phyloP scores from a whole-genome alignment of 1,140 invertebrate genomes.

The Drosophila tristis region DNA sequence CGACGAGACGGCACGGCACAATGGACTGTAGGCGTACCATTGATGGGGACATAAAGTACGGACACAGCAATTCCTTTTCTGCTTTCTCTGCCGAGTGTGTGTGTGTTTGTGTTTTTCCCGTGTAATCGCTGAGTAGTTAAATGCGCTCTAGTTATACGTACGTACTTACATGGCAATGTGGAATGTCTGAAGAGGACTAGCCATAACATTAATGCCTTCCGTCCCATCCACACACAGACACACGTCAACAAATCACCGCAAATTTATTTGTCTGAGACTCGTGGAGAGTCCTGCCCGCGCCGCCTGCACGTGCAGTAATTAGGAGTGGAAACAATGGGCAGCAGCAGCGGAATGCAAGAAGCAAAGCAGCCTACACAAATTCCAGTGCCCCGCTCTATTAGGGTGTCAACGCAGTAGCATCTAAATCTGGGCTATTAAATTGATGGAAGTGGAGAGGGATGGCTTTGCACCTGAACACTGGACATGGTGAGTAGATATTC shows the following conservation, averaged over 20 bases:
- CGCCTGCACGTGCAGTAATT: slow-evolving; percentile 39
- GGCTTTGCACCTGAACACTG: too few species aligned
- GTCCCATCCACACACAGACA: slow-evolving; percentile 25
- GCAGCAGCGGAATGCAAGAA: too few species aligned
- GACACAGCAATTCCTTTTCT: slow-evolving; percentile 11
- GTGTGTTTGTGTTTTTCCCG: slow-evolving; percentile 17
- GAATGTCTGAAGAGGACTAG: slow-evolving; percentile 9
- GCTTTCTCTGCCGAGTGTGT: background rate
- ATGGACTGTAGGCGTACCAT: slow-evolving; percentile 37
- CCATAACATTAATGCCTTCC: slow-evolving; percentile 53
- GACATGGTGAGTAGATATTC: too few species aligned
- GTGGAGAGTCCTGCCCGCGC: slow-evolving; percentile 4
- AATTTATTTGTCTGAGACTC: slow-evolving; percentile 63
- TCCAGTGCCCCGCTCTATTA: slow-evolving; percentile 19
- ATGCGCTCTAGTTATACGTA: slow-evolving; percentile 51
- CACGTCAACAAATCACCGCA: slow-evolving; percentile 72
- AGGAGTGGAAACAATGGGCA: slow-evolving; percentile 26
- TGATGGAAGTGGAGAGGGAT: background rate
- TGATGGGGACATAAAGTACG: slow-evolving; percentile 47
- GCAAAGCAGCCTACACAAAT: slow-evolving; percentile 17
- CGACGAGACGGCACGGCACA: background rate
- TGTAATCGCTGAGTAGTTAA: slow-evolving; percentile 67
- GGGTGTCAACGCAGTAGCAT: slow-evolving; percentile 37
- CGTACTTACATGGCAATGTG: background rate
- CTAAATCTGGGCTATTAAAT: background rate